A percentile compares a stretch with the other conserved stretches of the same genome.
phyloP scores from a whole-genome alignment of 2,113 vertebrate species.

The Alligator sinensis region DNA sequence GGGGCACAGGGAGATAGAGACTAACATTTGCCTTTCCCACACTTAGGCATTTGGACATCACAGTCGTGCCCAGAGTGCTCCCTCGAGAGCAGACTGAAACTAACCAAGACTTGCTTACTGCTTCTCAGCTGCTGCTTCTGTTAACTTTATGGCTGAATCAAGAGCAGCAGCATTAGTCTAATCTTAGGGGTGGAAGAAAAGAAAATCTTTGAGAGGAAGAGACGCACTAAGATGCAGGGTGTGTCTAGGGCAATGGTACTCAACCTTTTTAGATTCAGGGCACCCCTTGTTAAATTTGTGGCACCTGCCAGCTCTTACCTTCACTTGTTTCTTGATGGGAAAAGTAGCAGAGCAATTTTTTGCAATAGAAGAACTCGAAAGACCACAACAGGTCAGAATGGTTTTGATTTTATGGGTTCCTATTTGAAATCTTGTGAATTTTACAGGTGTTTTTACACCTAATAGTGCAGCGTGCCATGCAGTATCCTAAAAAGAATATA shows the following conservation, averaged over 20 bases:
- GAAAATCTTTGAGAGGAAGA: not conserved
- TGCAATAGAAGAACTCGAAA: too few species aligned
- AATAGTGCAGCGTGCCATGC: too few species aligned
- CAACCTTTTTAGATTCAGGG: too few species aligned
- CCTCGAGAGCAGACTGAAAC: fast-evolving
- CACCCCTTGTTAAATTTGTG: too few species aligned
- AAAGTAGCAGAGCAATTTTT: too few species aligned
- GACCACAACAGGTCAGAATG: too few species aligned
- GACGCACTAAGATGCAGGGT: not conserved
- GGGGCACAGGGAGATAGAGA: not conserved
- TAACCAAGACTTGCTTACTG: not conserved
- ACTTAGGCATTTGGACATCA: not conserved
- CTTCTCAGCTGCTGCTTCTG: not conserved
- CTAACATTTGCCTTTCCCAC: not conserved
- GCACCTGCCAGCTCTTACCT: too few species aligned
- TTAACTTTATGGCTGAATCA: not conserved
- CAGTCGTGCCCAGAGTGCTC: not conserved
- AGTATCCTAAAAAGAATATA: too few species aligned
- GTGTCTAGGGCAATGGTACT: not conserved
- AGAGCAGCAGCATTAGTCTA: not conserved
- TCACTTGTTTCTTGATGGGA: too few species aligned
- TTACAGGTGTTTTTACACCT: too few species aligned
- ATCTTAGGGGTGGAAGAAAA: not conserved
- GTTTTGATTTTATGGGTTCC: too few species aligned
- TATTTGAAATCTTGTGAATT: too few species aligned